phyloP scores from a whole-genome alignment of 2,888 invertebrate species.

The Dryobotodes eremita region DNA sequence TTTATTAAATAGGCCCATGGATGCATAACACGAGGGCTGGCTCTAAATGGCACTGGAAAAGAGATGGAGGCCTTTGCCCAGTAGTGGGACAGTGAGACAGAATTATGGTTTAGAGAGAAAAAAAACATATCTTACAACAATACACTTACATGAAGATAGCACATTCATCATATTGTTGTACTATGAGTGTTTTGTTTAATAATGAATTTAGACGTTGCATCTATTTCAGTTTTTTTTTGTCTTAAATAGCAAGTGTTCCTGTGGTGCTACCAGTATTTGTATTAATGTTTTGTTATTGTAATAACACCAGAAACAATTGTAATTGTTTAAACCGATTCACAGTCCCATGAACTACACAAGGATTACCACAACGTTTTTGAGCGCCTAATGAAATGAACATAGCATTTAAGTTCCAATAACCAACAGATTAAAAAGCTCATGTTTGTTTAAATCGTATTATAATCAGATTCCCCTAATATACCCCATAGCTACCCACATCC shows the following conservation, averaged over 20 bases:
- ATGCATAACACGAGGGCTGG: neutral
- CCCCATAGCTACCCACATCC: neutral
- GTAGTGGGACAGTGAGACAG: neutral
- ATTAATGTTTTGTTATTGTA: neutral
- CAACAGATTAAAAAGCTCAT: neutral
- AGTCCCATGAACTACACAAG: neutral
- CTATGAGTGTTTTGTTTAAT: neutral
- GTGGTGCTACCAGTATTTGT: neutral
- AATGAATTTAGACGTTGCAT: neutral
- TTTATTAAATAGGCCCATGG: neutral
- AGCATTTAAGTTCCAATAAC: constrained; percentile 7
- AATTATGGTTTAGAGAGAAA: neutral
- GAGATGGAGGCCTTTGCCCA: neutral
- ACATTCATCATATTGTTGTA: neutral
- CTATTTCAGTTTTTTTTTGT: neutral
- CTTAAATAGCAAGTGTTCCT: neutral
- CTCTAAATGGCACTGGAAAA: too few relatives aligned
- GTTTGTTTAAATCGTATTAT: neutral
- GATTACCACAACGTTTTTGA: neutral
- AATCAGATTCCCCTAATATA: neutral
- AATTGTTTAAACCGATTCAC: neutral
- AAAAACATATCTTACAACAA: neutral
- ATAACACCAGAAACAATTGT: neutral
- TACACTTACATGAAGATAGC: neutral
- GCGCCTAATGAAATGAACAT: constrained; percentile 32